These are phyloP conservation scores for Xylota segnis DNA, from an alignment of 2,888 invertebrate species.

Conservation along the genomic window DNA sequence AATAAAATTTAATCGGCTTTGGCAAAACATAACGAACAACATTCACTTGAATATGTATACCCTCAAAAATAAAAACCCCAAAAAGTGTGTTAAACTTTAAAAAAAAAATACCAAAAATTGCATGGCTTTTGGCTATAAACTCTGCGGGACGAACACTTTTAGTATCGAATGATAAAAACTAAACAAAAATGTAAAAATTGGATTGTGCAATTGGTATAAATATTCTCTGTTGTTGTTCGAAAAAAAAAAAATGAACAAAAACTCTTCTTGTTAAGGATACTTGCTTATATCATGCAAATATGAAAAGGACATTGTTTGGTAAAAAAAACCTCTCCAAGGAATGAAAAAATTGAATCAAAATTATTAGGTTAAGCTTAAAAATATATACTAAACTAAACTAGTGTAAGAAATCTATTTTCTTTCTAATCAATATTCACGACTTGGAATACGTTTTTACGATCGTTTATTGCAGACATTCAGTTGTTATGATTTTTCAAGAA, in stretches of 20 bases:
- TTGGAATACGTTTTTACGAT: constrained; percentile 64
- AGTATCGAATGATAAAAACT: constrained; percentile 28
- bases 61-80: constrained; percentile 19
- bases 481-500: too few species aligned
- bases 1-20: constrained; percentile 56
- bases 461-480: constrained; percentile 3
- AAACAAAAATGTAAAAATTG: constrained; percentile 18
- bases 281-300: constrained; percentile 55
- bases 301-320: background rate
- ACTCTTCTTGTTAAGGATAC: constrained; percentile 31
- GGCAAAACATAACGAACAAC: constrained; percentile 53
- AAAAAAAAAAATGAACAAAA: constrained; percentile 18
- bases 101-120: constrained; percentile 71
- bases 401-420: constrained; percentile 46
- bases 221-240: constrained; percentile 77
- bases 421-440: constrained; percentile 61
- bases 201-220: constrained; percentile 78
- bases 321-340: constrained; percentile 61
- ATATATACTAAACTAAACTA: constrained; percentile 39
- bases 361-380: constrained; percentile 61
- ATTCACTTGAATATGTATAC: constrained; percentile 69
- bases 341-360: constrained; percentile 63
- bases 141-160: constrained; percentile 60
- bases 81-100: constrained; percentile 32
- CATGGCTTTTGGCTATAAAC: constrained; percentile 55